Evolutionary conservation across 2,888 invertebrate genomes (phyloP), one percentile per base, ranked within the genome.

Genomic region (Hymenopus coronatus): DNA sequence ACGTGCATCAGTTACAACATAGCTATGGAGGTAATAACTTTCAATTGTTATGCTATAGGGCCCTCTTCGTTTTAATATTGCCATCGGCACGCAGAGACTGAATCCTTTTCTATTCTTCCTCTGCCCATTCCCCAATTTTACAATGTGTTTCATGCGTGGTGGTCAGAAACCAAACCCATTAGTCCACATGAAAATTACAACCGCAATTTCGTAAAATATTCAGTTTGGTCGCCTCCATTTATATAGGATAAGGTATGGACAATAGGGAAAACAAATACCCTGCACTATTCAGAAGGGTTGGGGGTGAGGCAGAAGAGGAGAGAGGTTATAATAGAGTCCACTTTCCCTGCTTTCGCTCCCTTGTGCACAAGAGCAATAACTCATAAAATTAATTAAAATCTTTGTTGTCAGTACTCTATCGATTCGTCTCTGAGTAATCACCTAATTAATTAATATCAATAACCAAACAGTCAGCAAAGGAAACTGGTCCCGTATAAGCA

Each of bases 151-250:
- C 81, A 85, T 25, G 88, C 82, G 82, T 82, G 27, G 85, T 40
- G 88, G 88, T 88, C 88, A 88, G 85, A 82, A 85, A 88, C 88
- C 88, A 86, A 88, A 81, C 54, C 86, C 85, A 86, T 88, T 86
- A 88, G 88, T 86, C 46, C 33, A 82, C 88, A 88, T 88, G 88
- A 85, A 88, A 88, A 88, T 88, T 84, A 88, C 85, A 84, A 54
- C 86, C 88, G 82, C 86, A 85, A 82, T 86, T 85, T 85, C 83
- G 82, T 88, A 82, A 88, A 88, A 88, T 85, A 88, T 85, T 88
- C 85, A 88, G 85, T 83, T 46, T 14, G 82, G 82, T 28, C 33
- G 28, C 46, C 33, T 46, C 88, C 28, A 81, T 86, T 81, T 81
- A 81, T 81, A 81, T 85, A 28, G 12, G n/a, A n/a, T 54, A 28